These are phyloP conservation scores for Danionella cerebrum DNA, from an alignment of 2,113 vertebrate genomes.

Conservation along the genomic window DNA sequence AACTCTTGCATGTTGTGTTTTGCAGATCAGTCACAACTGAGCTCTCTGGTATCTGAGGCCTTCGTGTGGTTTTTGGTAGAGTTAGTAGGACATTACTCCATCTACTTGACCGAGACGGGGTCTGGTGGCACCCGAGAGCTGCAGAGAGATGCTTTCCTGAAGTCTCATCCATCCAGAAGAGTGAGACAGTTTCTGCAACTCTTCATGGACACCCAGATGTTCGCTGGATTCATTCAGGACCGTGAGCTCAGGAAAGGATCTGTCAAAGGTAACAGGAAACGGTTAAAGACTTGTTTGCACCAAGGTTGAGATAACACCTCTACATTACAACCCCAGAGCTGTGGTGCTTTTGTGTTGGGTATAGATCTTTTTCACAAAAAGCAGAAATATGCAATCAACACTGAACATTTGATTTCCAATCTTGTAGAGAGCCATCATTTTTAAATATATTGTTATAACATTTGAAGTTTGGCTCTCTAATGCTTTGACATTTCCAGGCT, in stretches of 20 bases:
- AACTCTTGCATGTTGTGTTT: too few relatives aligned
- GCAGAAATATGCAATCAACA: too few relatives aligned
- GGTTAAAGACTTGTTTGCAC: background rate
- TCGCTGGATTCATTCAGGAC: constrained; percentile 94
- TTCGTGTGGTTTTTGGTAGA: constrained; percentile 95
- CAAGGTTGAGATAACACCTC: background rate
- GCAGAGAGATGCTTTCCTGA: constrained; percentile 83
- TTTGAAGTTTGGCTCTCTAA: too few relatives aligned
- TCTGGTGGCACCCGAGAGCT: constrained; percentile 68
- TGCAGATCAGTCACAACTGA: constrained; percentile 51
- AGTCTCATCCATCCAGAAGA: constrained; percentile 79
- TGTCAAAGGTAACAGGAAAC: constrained; percentile 69
- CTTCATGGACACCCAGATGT: constrained; percentile 99
- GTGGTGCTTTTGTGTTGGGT: too few relatives aligned
- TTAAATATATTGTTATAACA: too few relatives aligned
- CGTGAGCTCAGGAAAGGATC: constrained; percentile 81
- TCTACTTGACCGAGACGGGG: constrained; percentile 76
- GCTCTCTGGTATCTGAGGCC: constrained; percentile 81
- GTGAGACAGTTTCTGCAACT: constrained; percentile 86
- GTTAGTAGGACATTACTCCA: constrained; percentile 87
- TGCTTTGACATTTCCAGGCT: too few relatives aligned
- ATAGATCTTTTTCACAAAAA: too few relatives aligned
- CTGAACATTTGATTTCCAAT: too few relatives aligned
- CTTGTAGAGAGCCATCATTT: too few relatives aligned
- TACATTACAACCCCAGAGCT: too few relatives aligned